Base-by-base conservation (phyloP, 2,888 invertebrate species). In the Eristalis tenax region DNA sequence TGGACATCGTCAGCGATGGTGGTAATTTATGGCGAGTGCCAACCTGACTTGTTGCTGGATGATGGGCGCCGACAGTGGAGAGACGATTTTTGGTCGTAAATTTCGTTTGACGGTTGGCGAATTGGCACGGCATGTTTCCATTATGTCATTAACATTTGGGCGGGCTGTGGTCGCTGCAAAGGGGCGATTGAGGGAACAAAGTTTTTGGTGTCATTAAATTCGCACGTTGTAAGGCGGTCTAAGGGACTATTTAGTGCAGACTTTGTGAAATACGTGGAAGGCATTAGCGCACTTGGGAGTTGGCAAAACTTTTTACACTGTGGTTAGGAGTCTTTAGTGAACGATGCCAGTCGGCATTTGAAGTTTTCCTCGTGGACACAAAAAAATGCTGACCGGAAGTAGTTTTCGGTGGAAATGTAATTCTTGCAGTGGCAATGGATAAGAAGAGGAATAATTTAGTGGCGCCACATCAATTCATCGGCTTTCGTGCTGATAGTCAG, bases 41-140 rank as follows among this genome's bases (percentile, higher is more conserved):
- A 22, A 73, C 73, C 28, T 35, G 23, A 74, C 74, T 64, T 74
- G 74, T 74, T 74, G 74, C 64, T 74, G 74, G 64, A 23, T 23
- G 43, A 74, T 64, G 35, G 63, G 43, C 22, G 22, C 50, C 70
- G 40, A 70, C 59, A 23, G 38, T 71, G 71, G 61, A 18, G 28
- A 22, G 61, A 13, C 8, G 71, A 71, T 23, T 28, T 61, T 28
- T n/a, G 35, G n/a, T 71, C 71, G 61, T 43, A 71, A 71, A 71
- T 71, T 61, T 23, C 26, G 28, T 43, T 61, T 40, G 40, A 59
- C 23, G 40, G 28, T 23, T 28, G n/a, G 26, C 71, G 43, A 71
- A 71, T 61, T 43, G 71, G 40, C 71, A 71, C 38, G 61, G 61
- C 59, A 71, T 71, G 61, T 43, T 18, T 61, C 71, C 71, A 71